phyloP scores from a whole-genome alignment of 1,140 invertebrate genomes.

The Leptopilina clavipes region DNA sequence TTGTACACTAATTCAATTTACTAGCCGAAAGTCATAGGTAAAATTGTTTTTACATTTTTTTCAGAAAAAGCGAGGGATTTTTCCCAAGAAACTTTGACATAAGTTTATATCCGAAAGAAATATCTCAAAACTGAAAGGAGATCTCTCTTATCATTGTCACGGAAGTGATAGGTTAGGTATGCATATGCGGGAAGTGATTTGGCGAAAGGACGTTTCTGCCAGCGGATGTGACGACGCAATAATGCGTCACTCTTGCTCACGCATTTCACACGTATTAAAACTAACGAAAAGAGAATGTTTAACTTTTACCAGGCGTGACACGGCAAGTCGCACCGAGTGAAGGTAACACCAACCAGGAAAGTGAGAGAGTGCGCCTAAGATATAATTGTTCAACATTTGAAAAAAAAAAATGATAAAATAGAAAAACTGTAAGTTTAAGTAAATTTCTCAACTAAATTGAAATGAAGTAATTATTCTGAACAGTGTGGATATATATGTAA shows the following conservation, averaged over 20 bases:
- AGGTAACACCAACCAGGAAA: conserved; percentile 9
- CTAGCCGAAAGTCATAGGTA: too few relatives aligned
- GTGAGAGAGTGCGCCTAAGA: not conserved
- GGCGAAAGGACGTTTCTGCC: conserved; percentile 14
- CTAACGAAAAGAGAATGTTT: conserved; percentile 19
- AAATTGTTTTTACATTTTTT: too few relatives aligned
- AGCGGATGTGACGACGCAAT: conserved; percentile 37
- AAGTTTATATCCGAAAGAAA: too few relatives aligned
- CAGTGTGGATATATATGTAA: not conserved
- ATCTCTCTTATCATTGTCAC: conserved; percentile 5
- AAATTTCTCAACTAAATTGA: not conserved
- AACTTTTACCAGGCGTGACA: conserved; percentile 6
- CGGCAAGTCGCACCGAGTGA: not conserved
- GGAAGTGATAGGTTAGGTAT: not conserved
- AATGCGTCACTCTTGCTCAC: conserved; percentile 38
- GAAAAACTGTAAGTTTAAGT: not conserved
- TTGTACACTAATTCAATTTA: too few relatives aligned
- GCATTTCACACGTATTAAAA: conserved; percentile 36
- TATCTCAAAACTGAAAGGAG: not conserved
- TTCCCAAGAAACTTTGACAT: too few relatives aligned
- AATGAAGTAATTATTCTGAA: not conserved
- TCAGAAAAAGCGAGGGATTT: too few relatives aligned
- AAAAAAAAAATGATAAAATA: not conserved
- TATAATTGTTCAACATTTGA: not conserved
- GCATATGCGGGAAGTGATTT: conserved; percentile 13